Base-by-base conservation (phyloP, 64 coral and sea anemone species). In the Cladopsammia gracilis region DNA sequence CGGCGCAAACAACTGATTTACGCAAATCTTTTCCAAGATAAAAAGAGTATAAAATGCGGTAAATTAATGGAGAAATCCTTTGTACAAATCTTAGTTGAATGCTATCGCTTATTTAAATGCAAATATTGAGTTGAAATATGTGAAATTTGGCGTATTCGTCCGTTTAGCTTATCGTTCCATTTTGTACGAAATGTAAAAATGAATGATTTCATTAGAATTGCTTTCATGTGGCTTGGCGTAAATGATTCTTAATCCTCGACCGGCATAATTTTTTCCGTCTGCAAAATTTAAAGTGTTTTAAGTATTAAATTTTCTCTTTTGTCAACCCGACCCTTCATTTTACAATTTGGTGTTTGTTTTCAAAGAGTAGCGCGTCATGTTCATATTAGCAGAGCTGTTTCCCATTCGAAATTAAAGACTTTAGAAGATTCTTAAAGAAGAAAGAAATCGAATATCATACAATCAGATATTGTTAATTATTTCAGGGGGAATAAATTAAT, bases 101-200 rank as follows among this genome's bases (percentile, higher is more conserved):
- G 77, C 15, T 80, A 80, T 76, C 57, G 51, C 57, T 80, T 80
- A 22, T 64, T 49, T 49, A 19, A 60, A 46, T 84, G 44, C 26
- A 67, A 84, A 68, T 64, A 66, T 67, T 67, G 43, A 84, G 44
- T 15, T 67, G 11, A 67, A 67, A 66, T 25, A 83, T 67, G 45
- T 67, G 19, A 23, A 8, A 10, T 62, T 49, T 24, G 15, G 6
- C 49, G 25, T 59, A 3, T 42, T 43, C 54, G 7, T 0, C 65
- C 72, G 34, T 75, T 22, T 3, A 51, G 80, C 19, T 84, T 52
- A 66, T 84, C 80, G 49, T 68, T 67, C 60, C 16, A 45, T 68
- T 64, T 60, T 51, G 45, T 4, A 50, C 60, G 43, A 67, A 84
- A 49, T 50, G 18, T 34, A 82, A 24, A 83, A 83, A 26, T 58